Conservation (phyloP, 1,140 invertebrate species). For the Orius insidiosus region DNA sequence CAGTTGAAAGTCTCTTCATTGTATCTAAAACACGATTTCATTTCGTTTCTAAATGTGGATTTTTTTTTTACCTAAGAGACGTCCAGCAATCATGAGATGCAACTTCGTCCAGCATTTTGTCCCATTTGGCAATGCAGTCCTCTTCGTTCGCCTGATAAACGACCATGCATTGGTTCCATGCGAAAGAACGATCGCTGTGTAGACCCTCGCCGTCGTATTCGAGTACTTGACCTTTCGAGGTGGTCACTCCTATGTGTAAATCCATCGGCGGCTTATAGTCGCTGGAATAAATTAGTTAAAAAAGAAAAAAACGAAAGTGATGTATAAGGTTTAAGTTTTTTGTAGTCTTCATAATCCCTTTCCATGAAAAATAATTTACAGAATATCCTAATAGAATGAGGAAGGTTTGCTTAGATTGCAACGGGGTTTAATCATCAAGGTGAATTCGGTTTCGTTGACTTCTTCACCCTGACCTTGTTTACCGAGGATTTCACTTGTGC, state of each 20-base stretch:
- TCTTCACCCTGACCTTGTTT: neutral
- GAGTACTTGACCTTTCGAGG: conserved; percentile 49
- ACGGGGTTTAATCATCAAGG: neutral
- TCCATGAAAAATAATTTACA: neutral
- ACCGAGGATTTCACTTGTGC: neutral
- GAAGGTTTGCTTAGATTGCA: neutral
- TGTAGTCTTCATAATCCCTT: neutral
- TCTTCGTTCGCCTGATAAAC: conserved; percentile 34
- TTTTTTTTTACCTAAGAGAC: conserved; percentile 33
- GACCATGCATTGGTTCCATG: conserved; percentile 51
- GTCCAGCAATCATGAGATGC: conserved; percentile 43
- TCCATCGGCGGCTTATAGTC: conserved; percentile 60
- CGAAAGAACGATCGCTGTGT: conserved; percentile 29
- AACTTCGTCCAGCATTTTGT: conserved; percentile 46
- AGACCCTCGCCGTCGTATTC: conserved; percentile 61
- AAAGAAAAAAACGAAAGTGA: conserved; percentile 8
- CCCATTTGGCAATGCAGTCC: conserved; percentile 57
- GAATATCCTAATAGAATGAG: neutral
- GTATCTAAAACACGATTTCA: conserved; percentile 30
- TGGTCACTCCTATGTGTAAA: conserved; percentile 66
- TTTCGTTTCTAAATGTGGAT: too few species aligned
- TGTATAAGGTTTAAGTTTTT: too few species aligned
- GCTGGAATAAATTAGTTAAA: conserved; percentile 32
- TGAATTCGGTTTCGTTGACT: neutral
- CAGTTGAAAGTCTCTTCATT: conserved; percentile 57